Evolutionary conservation across 2,888 invertebrate species (phyloP).

Genomic region (Meandrusa payeni): DNA sequence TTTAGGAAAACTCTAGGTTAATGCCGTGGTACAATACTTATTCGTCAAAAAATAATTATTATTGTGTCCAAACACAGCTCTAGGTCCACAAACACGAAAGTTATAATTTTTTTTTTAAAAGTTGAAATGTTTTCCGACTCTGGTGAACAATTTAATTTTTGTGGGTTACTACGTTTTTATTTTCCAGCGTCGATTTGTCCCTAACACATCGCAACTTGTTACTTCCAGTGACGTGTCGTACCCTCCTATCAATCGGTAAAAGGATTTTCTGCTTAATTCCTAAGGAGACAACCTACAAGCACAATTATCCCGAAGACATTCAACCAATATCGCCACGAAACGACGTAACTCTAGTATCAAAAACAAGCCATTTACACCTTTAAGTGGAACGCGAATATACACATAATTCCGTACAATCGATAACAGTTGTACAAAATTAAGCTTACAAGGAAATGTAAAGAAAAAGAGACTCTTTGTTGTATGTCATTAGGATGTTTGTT

Average conservation of each 20-base stretch:
- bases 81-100: too few relatives aligned
- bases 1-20: too few relatives aligned
- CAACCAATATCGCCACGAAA: constrained; percentile 32
- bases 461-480: constrained; percentile 25
- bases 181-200: too few relatives aligned
- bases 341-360: constrained; percentile 29
- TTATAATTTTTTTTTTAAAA: too few relatives aligned
- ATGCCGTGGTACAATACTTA: too few relatives aligned
- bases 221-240: constrained; percentile 33
- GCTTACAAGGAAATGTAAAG: constrained; percentile 5
- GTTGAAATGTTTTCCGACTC: too few relatives aligned
- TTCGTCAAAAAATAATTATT: too few relatives aligned
- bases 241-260: constrained; percentile 69
- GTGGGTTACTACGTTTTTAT: too few relatives aligned
- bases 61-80: too few relatives aligned
- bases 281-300: constrained; percentile 74
- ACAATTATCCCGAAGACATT: constrained; percentile 72
- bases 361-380: constrained; percentile 38
- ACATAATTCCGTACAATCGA: constrained; percentile 34
- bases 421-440: constrained; percentile 16
- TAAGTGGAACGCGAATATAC: constrained; percentile 37
- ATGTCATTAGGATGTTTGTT: constrained; percentile 15
- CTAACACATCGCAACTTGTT: constrained; percentile 34
- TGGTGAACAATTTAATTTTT: too few relatives aligned
- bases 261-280: constrained; percentile 76